phyloP scores from a whole-genome alignment of 2,113 vertebrate genomes.

The Cynocephalus volans region DNA sequence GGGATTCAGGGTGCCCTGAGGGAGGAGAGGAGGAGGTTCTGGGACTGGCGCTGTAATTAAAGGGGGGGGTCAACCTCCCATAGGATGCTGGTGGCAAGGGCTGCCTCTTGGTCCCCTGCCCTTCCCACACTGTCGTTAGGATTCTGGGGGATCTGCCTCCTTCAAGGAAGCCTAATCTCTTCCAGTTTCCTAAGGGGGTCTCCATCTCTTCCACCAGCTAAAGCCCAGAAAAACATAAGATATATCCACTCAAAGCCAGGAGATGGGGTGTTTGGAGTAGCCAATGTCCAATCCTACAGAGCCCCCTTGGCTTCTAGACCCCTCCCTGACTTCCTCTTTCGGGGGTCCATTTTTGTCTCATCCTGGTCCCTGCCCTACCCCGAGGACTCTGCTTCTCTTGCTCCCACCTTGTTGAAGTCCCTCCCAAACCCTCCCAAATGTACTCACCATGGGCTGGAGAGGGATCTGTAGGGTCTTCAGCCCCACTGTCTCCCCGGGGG shows the following conservation, averaged over 20 bases:
- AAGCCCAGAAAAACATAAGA: constrained; percentile 72
- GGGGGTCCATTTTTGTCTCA: constrained; percentile 36
- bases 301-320: constrained; percentile 44
- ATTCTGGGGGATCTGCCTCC: background rate
- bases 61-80: background rate
- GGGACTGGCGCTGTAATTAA: constrained; percentile 17
- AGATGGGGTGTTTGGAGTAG: background rate
- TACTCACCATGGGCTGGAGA: constrained; percentile 80
- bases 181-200: constrained; percentile 36
- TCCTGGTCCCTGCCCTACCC: constrained; percentile 21
- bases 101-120: background rate
- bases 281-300: background rate
- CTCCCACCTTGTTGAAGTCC: background rate
- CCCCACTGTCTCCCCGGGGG: constrained; percentile 66
- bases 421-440: constrained; percentile 39
- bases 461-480: constrained; percentile 73
- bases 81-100: constrained; percentile 1
- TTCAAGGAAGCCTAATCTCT: background rate
- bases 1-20: constrained; percentile 75
- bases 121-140: background rate
- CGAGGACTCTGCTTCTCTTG: constrained; percentile 35
- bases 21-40: constrained; percentile 74
- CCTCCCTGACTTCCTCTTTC: constrained; percentile 21
- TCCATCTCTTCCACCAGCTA: constrained; percentile 53
- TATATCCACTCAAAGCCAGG: constrained; percentile 36